Conservation (phyloP, 2,888 invertebrate species). For the Phengaris arion region DNA sequence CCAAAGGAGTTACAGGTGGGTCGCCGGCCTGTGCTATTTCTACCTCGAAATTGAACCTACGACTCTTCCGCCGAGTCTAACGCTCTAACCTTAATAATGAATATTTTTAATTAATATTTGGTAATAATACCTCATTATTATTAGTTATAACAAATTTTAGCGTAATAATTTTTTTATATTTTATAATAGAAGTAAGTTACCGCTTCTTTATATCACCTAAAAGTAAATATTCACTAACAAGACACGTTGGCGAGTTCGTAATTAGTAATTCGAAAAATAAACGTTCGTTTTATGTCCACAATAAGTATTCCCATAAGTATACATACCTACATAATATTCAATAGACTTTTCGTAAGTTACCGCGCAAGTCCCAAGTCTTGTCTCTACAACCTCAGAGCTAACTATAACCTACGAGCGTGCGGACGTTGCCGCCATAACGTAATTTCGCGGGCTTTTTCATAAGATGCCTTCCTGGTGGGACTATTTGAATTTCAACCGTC, state of each 20-base stretch:
- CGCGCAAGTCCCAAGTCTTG: neutral
- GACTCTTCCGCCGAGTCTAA: no score
- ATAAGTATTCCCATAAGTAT: neutral
- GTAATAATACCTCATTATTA: no score
- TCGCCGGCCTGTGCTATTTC: no score
- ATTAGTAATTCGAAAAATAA: conserved; percentile 15
- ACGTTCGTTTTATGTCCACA: neutral
- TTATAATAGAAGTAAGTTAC: neutral
- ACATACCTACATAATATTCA: conserved; percentile 6
- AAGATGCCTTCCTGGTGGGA: conserved; percentile 83
- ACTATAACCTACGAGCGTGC: conserved; percentile 45
- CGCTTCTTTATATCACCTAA: neutral
- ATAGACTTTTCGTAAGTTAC: conserved; percentile 8
- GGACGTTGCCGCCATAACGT: conserved; percentile 49
- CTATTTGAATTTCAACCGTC: conserved; percentile 74
- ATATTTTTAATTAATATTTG: no score
- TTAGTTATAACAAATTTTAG: no score
- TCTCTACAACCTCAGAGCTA: conserved; percentile 40
- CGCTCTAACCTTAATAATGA: no score
- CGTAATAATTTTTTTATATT: no score
- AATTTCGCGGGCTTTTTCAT: conserved; percentile 44
- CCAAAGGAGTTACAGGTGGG: no score
- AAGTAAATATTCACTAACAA: neutral
- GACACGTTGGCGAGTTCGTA: neutral
- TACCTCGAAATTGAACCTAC: no score